phyloP scores from a whole-genome alignment of 2,113 vertebrate genomes.

The Scortum barcoo region DNA sequence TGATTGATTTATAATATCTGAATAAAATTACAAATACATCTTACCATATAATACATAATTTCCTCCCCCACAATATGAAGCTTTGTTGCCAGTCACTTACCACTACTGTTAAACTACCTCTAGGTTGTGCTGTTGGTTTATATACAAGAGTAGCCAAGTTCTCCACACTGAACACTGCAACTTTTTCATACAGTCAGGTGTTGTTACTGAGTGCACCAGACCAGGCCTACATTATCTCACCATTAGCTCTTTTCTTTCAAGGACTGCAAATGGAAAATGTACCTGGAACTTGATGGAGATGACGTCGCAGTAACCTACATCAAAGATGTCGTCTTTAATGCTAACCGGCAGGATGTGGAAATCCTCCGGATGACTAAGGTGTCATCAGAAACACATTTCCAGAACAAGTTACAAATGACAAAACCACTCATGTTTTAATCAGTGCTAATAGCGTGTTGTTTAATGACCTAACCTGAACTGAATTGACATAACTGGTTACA shows the following conservation, averaged over 20 bases:
- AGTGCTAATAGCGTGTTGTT: neutral
- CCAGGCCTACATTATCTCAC: conserved; percentile 27
- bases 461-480: too few relatives aligned
- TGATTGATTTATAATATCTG: conserved; percentile 3
- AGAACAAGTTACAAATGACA: neutral
- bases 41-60: neutral
- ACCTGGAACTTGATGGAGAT: conserved; percentile 98
- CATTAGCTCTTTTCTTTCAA: conserved; percentile 81
- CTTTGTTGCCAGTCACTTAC: conserved; percentile 16
- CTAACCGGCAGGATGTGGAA: conserved; percentile 90
- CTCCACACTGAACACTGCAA: conserved; percentile 36
- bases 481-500: neutral
- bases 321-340: conserved; percentile 96
- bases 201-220: conserved; percentile 23
- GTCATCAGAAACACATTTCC: conserved; percentile 8
- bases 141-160: conserved; percentile 57
- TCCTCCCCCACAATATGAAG: conserved; percentile 1
- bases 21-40: too few relatives aligned
- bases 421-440: neutral
- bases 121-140: conserved; percentile 87
- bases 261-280: conserved; percentile 99
- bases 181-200: conserved; percentile 48
- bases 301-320: conserved; percentile 97
- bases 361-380: conserved; percentile 96
- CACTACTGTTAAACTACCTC: conserved; percentile 74